Evolutionary conservation across 2,113 vertebrate species (phyloP).

Genomic region (Ardeotis arabs): DNA sequence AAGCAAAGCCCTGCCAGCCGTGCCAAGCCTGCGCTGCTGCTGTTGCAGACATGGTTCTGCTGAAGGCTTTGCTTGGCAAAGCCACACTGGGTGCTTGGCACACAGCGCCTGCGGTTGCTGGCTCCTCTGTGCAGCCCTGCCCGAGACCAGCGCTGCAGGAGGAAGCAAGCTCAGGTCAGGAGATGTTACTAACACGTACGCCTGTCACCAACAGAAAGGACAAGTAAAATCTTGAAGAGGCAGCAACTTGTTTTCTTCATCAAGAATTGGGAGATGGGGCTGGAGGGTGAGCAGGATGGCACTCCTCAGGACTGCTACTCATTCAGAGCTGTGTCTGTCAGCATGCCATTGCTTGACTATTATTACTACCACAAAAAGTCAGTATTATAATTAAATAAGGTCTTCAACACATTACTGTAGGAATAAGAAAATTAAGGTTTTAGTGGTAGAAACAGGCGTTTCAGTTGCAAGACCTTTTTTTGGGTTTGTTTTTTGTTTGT

Average conservation of each 20-base stretch:
- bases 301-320: not conserved
- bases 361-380: not conserved
- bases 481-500: not conserved
- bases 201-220: slow-evolving; percentile 53
- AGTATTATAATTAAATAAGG: not conserved
- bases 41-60: not conserved
- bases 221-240: slow-evolving; percentile 20
- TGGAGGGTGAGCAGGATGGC: not conserved
- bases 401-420: not conserved
- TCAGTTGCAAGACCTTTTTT: not conserved
- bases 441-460: not conserved
- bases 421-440: not conserved
- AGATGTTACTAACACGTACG: slow-evolving; percentile 57
- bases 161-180: slow-evolving; percentile 24
- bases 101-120: not conserved
- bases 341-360: not conserved
- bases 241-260: slow-evolving; percentile 44
- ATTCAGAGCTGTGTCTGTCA: not conserved
- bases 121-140: not conserved
- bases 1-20: not conserved
- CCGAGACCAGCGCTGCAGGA: not conserved
- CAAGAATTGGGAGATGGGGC: not conserved
- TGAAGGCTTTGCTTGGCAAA: not conserved
- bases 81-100: slow-evolving; percentile 5
- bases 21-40: not conserved